Conservation (phyloP, 2,888 invertebrate genomes). For the Drepanosiphum platanoidis region DNA sequence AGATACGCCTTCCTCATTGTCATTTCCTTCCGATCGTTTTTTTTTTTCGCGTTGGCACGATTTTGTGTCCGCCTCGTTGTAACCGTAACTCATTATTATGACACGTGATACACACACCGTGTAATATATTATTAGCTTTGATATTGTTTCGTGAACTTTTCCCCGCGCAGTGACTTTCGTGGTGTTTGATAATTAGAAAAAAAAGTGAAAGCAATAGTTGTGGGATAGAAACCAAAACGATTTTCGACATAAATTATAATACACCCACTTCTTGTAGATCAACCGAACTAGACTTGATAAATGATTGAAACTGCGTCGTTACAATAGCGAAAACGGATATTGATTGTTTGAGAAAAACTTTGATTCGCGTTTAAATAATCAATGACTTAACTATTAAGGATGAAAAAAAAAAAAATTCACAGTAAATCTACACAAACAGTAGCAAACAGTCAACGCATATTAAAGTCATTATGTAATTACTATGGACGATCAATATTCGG, state of each 20-base stretch:
- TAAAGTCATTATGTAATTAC: not conserved
- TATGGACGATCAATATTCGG: not conserved
- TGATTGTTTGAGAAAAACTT: not conserved
- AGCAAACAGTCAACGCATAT: not conserved
- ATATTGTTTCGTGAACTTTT: slow-evolving; percentile 14
- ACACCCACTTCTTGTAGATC: slow-evolving; percentile 6
- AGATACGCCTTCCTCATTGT: slow-evolving; percentile 40
- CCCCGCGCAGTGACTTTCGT: not conserved
- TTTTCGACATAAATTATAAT: slow-evolving; percentile 41
- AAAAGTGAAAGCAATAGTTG: slow-evolving; percentile 52
- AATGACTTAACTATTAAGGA: not conserved
- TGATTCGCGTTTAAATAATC: not conserved
- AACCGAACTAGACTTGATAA: not conserved
- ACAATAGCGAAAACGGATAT: not conserved
- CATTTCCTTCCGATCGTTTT: slow-evolving; percentile 34
- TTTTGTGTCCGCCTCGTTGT: slow-evolving; percentile 24
- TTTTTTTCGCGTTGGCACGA: slow-evolving; percentile 40
- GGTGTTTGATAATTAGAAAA: not conserved
- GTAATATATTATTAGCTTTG: not conserved
- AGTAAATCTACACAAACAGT: not conserved
- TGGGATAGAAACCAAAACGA: slow-evolving; percentile 4
- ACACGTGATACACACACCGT: slow-evolving; percentile 16
- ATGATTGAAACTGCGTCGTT: not conserved
- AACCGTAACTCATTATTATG: slow-evolving; percentile 34
- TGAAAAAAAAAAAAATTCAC: not conserved